Conservation (phyloP, 2,113 vertebrate species). For the Hystrix brachyura region DNA sequence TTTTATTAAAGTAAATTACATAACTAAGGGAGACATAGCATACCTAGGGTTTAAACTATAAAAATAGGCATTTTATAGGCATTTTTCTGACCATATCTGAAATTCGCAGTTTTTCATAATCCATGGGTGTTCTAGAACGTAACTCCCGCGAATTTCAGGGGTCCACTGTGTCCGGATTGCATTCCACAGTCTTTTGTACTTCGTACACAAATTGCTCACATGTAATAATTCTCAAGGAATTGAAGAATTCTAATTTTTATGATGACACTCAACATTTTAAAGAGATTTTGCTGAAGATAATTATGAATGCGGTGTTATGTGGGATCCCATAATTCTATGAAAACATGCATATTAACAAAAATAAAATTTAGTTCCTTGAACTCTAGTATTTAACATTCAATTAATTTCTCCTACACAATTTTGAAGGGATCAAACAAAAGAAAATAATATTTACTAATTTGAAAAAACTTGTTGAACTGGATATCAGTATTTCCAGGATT, state of each 20-base stretch:
- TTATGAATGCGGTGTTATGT: conserved; percentile 2
- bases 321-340: not conserved
- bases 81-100: no score
- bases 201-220: not conserved
- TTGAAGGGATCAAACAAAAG: not conserved
- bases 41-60: no score
- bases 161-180: not conserved
- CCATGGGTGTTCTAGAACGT: no score
- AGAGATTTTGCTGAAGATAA: not conserved
- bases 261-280: not conserved
- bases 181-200: not conserved
- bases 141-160: no score
- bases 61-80: no score
- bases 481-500: not conserved
- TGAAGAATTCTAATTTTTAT: not conserved
- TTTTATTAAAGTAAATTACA: no score
- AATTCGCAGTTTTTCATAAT: no score
- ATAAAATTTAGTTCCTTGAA: not conserved
- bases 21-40: no score
- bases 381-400: not conserved
- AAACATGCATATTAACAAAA: conserved; percentile 30
- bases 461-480: not conserved
- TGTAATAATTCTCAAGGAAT: not conserved
- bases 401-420: not conserved
- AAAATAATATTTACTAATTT: not conserved